Base-by-base conservation (phyloP, 2,797 vertebrate species). In the Tamandua tetradactyla region DNA sequence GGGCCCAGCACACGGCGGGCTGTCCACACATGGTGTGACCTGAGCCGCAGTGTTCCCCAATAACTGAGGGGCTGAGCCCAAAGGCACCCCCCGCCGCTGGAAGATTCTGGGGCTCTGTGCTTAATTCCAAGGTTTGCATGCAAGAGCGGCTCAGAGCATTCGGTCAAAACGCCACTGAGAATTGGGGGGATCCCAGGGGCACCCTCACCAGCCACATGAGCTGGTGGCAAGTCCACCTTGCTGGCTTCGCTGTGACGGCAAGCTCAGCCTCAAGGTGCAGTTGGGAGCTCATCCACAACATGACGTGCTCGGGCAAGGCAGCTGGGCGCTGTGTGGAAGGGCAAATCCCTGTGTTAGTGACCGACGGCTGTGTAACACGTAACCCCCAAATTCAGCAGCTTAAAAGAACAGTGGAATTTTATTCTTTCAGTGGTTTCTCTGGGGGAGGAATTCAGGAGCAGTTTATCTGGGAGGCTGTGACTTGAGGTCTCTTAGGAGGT, bases 191-290 rank as follows among this genome's bases (percentile, higher is more conserved):
- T 23, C 52, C 27, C 2, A 13, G 27, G 52, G 57, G 76, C 35
- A 1, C 0, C 3, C 20, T 52, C 4, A 5, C 1, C 22, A 49
- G 14, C 23, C 2, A 2, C 49, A 25, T 3, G 12, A 30, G 61
- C 30, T 20, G 40, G 32, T 6, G 7, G 49, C 20, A 3, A 11
- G 2, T 22, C 49, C 32, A 13, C 64, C 37, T 35, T 32, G 1
- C 64, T 13, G 22, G 13, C 42, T 37, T 40, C 3, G 0, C 49
- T 23, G 3, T 5, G 42, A 5, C 5, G 42, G 49, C 85, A 22
- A 40, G 42, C 59, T 49, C 5, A 10, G 13, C 6, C 71, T 23
- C 14, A 27, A 61, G 35, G 20, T 13, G 9, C 0, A 1, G 47
- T 3, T 3, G 49, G 72, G 23, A 1, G 27, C 15, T 40, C 7